Evolutionary conservation across 2,113 vertebrate genomes (phyloP).

Genomic region (Etheostoma spectabile): DNA sequence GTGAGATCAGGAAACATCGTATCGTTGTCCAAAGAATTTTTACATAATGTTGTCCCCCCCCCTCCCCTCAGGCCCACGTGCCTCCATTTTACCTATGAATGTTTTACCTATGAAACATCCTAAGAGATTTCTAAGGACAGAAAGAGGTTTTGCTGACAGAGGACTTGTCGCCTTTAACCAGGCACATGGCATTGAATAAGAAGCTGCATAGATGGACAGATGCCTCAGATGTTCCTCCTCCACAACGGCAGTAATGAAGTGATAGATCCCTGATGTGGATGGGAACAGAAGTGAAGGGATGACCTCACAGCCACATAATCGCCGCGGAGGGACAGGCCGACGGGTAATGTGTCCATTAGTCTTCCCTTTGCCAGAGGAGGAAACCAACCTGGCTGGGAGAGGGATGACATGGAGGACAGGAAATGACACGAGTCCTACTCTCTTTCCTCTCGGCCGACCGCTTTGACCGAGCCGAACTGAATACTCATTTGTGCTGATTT

Average conservation of each 20-base stretch:
- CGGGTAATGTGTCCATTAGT: constrained; percentile 81
- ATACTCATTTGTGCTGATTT: not conserved
- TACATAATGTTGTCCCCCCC: no score
- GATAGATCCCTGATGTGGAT: constrained; percentile 79
- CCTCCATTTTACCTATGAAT: no score
- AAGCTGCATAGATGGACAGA: constrained; percentile 19
- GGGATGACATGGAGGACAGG: constrained; percentile 31
- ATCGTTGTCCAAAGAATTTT: no score
- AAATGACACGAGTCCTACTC: constrained; percentile 2
- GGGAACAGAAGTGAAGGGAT: constrained; percentile 78
- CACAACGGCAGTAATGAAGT: constrained; percentile 69
- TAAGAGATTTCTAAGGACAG: not conserved
- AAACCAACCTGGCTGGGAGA: constrained; percentile 42
- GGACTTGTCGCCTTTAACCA: not conserved
- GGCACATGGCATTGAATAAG: not conserved
- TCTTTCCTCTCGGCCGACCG: not conserved
- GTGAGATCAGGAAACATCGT: no score
- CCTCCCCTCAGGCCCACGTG: no score
- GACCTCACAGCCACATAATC: constrained; percentile 80
- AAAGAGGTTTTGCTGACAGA: not conserved
- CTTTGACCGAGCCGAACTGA: not conserved
- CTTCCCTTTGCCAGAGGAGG: constrained; percentile 39
- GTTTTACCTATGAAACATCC: no score
- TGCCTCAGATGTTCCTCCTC: not conserved
- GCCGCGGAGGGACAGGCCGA: constrained; percentile 68